Evolutionary conservation across 2,797 vertebrate genomes (phyloP).

Genomic region (Delichon dasypus): DNA sequence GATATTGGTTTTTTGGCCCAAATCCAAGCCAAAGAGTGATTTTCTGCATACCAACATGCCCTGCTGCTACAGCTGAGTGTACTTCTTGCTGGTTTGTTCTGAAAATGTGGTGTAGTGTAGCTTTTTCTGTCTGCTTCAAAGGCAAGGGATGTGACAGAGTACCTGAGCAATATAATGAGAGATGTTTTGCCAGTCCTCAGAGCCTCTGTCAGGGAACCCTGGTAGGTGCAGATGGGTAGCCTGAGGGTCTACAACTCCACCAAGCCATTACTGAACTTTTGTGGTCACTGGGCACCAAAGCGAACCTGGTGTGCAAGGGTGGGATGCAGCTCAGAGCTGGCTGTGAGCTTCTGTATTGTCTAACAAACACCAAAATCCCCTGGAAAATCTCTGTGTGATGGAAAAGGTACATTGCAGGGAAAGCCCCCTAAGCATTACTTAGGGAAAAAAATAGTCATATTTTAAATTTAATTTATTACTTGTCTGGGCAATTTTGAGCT

Average conservation of each 20-base stretch:
- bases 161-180: not conserved
- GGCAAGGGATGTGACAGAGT: not conserved
- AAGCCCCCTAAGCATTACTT: not conserved
- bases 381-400: not conserved
- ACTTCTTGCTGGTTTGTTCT: not conserved
- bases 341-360: not conserved
- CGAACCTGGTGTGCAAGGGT: not conserved
- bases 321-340: not conserved
- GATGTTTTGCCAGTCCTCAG: not conserved
- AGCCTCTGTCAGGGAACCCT: not conserved
- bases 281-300: not conserved
- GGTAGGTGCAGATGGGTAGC: not conserved
- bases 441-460: not conserved
- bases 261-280: not conserved
- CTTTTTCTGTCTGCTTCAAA: not conserved
- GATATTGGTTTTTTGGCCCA: constrained; percentile 12
- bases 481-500: not conserved
- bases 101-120: not conserved
- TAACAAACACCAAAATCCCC: not conserved
- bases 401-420: not conserved
- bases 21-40: not conserved
- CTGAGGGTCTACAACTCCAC: not conserved
- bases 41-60: not conserved
- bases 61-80: not conserved
- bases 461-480: not conserved